A percentile compares a stretch with the other conserved stretches of the same genome.
Evolutionary conservation across 2,888 invertebrate species (phyloP).

Genomic region (Volucella zonaria): DNA sequence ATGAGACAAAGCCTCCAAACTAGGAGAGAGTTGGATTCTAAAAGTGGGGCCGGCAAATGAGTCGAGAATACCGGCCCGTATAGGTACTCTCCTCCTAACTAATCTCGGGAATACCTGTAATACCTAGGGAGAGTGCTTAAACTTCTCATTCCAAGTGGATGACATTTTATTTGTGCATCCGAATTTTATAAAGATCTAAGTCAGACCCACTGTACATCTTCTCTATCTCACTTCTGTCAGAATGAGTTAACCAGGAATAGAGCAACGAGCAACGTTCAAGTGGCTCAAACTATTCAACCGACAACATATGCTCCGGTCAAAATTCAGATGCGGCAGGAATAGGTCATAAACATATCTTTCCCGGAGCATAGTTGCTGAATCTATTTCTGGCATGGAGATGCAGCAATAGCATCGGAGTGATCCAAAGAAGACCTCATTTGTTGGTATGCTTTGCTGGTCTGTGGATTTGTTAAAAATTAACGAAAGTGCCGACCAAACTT

Average conservation of each 20-base stretch:
- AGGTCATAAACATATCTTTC: conserved; percentile 65
- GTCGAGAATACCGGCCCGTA: too few relatives aligned
- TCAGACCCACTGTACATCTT: conserved; percentile 37
- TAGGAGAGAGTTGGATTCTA: too few relatives aligned
- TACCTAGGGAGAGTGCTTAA: too few relatives aligned
- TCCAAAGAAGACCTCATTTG: not conserved
- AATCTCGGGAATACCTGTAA: too few relatives aligned
- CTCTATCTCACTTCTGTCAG: conserved; percentile 2
- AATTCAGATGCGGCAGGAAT: conserved; percentile 49
- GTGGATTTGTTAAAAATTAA: conserved; percentile 72
- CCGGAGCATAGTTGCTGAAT: conserved; percentile 23
- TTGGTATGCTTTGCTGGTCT: conserved; percentile 51
- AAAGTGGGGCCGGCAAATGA: too few relatives aligned
- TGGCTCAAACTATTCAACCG: conserved; percentile 37
- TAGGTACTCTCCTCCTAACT: too few relatives aligned
- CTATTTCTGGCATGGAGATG: conserved; percentile 38
- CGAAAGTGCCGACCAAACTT: conserved; percentile 52
- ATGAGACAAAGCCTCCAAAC: too few relatives aligned
- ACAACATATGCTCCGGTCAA: conserved; percentile 25
- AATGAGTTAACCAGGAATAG: conserved; percentile 34
- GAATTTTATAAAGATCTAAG: not conserved
- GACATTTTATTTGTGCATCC: not conserved
- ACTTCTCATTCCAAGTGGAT: too few relatives aligned
- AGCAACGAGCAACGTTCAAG: conserved; percentile 18
- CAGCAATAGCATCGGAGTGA: conserved; percentile 19